phyloP scores from a whole-genome alignment of 2,113 vertebrate species.

The Nycticorax nycticorax region DNA sequence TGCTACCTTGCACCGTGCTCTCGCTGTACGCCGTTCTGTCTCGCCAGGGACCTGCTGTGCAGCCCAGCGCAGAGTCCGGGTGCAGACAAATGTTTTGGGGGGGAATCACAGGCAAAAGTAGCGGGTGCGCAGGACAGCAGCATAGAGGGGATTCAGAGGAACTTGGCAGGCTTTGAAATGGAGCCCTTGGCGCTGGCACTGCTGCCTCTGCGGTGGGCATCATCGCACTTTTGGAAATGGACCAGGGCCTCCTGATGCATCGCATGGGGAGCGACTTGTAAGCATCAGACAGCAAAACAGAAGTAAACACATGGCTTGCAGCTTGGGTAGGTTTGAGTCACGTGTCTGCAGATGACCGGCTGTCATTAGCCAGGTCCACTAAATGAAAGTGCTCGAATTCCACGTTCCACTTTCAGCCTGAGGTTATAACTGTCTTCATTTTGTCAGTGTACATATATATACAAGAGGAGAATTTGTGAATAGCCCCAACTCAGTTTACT shows the following conservation, averaged over 20 bases:
- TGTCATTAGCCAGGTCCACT: neutral
- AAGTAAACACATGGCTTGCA: neutral
- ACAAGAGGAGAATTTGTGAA: neutral
- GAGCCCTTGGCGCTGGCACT: neutral
- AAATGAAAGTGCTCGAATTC: fast-evolving
- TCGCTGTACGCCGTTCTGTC: fast-evolving
- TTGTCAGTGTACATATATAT: neutral
- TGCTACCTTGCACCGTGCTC: fast-evolving
- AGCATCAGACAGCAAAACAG: neutral
- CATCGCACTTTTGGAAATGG: fast-evolving
- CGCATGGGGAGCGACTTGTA: neutral
- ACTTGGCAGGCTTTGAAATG: neutral
- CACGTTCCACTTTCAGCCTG: neutral
- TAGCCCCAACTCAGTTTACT: neutral
- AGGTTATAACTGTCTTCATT: neutral
- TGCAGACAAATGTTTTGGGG: fast-evolving
- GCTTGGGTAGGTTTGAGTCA: neutral
- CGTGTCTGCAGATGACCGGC: fast-evolving
- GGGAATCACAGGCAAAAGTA: fast-evolving
- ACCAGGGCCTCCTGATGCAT: neutral
- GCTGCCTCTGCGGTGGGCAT: fast-evolving
- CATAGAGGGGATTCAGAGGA: fast-evolving
- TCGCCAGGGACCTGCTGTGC: neutral
- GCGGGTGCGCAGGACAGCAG: neutral
- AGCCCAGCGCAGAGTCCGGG: neutral